Conservation (phyloP, 2,113 vertebrate genomes). For the Heptranchias perlo region DNA sequence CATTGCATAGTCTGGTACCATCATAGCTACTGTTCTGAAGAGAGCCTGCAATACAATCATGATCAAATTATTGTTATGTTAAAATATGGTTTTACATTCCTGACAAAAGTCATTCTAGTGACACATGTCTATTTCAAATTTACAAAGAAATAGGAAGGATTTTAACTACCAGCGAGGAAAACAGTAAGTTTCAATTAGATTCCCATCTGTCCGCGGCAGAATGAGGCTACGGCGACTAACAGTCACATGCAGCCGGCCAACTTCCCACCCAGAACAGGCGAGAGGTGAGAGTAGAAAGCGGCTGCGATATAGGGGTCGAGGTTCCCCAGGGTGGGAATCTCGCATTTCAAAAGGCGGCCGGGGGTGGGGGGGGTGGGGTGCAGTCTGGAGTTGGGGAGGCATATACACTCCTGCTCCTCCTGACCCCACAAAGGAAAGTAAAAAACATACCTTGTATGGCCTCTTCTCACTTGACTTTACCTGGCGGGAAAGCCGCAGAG, state of each 20-base stretch:
- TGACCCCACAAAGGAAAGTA: background rate
- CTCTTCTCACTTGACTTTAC: background rate
- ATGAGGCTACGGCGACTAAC: background rate
- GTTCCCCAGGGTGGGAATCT: background rate
- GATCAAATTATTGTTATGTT: background rate
- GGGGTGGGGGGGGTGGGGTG: background rate
- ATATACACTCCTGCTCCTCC: background rate
- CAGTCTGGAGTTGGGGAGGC: too few species aligned
- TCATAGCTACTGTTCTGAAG: conserved; percentile 87
- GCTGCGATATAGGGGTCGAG: background rate
- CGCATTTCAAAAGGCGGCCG: background rate
- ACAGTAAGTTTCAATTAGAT: background rate
- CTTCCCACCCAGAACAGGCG: background rate
- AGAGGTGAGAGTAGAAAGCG: background rate
- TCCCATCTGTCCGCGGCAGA: background rate
- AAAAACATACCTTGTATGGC: too few species aligned
- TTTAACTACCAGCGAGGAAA: background rate
- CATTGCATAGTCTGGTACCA: conserved; percentile 89
- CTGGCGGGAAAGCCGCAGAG: background rate
- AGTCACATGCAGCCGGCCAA: background rate
- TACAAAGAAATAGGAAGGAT: background rate
- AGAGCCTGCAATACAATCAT: conserved; percentile 61
- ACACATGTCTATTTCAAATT: background rate
- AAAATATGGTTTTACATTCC: background rate
- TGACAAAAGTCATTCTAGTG: background rate